Base-by-base conservation (phyloP, 2,888 invertebrate genomes). In the Agelastica alni region DNA sequence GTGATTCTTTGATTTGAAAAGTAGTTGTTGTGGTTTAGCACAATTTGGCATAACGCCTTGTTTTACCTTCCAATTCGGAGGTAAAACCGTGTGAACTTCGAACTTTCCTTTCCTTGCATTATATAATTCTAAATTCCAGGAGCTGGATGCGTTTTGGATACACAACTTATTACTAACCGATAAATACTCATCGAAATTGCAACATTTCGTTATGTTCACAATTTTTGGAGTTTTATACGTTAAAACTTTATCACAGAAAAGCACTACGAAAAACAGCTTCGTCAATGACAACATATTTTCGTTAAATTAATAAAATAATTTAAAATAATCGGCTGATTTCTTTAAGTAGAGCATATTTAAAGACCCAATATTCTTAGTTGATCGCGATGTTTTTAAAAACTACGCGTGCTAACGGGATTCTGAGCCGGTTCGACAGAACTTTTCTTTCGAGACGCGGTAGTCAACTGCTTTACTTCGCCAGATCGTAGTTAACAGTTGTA, bases 21-120 rank as follows among this genome's bases (percentile, higher is more conserved):
- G 30, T 4, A 69, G 45, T 17, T 58, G 44, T 13, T 60, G 53
- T 7, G 71, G 73, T 16, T 72, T 52, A n/a, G 67, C 68, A 41
- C 74, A 70, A 2, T 70, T 62, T 17, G 81, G 79, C 13, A 72
- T 68, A 4, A 66, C 63, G 45, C 72, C 75, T 46, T 80, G 77
- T 36, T 69, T 63, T 31, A 80, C 73, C 5, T 70, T 73, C 62
- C 81, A 78, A 58, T 77, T 78, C 17, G 71, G 69, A 0, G 81
- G 81, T 37, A 76, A 70, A 5, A 56, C 56, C 16, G 51, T 41
- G 43, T 53, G 57, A 4, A 16, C n/a, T 36, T 20, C 61, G 17
- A 56, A 55, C 43, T 14, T 31, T 17, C 18, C 44, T 26, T 55
- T 62, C 56, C 26, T 44, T 30, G 22, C 59, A 32, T 54, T 54